Conservation (phyloP, 2,113 vertebrate genomes). For the Larimichthys polyactis region DNA sequence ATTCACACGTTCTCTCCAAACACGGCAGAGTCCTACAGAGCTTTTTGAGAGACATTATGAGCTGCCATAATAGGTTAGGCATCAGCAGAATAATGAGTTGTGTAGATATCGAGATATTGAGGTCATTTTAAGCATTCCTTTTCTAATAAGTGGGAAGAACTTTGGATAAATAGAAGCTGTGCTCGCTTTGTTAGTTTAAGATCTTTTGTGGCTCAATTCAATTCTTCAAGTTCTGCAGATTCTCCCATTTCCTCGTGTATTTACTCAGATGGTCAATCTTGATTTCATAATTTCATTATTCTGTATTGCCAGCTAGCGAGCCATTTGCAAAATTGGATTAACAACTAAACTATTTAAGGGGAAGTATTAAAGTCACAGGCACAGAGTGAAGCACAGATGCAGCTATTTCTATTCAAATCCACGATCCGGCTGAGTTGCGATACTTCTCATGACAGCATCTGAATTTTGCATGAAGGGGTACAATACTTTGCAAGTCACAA, state of each 20-base stretch:
- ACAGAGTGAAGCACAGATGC: slow-evolving; percentile 33
- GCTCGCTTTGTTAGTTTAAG: slow-evolving; percentile 34
- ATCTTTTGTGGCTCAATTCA: slow-evolving; percentile 14
- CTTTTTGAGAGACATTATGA: slow-evolving; percentile 48
- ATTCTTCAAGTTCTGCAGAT: slow-evolving; percentile 7
- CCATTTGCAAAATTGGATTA: slow-evolving; percentile 7
- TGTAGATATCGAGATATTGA: slow-evolving; percentile 34
- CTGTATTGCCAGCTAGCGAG: neutral
- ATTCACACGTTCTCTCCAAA: slow-evolving; percentile 30
- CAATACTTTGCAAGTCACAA: slow-evolving; percentile 69
- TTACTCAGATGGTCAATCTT: neutral
- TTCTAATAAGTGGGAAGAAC: slow-evolving; percentile 31
- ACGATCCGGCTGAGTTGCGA: slow-evolving; percentile 53
- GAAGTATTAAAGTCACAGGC: slow-evolving; percentile 8
- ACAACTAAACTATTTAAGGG: slow-evolving; percentile 2
- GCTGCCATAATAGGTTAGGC: slow-evolving; percentile 45
- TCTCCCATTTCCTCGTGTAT: neutral
- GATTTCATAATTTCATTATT: neutral
- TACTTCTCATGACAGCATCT: slow-evolving; percentile 57
- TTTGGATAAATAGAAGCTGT: slow-evolving; percentile 32
- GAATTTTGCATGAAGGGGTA: slow-evolving; percentile 73
- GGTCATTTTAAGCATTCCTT: slow-evolving; percentile 33
- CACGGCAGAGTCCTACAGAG: slow-evolving; percentile 46
- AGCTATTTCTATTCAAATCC: slow-evolving; percentile 60
- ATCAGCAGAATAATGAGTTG: slow-evolving; percentile 51